Evolutionary conservation across 2,888 invertebrate genomes (phyloP), one percentile per base, ranked within the genome.

Genomic region (Alcis repandata): DNA sequence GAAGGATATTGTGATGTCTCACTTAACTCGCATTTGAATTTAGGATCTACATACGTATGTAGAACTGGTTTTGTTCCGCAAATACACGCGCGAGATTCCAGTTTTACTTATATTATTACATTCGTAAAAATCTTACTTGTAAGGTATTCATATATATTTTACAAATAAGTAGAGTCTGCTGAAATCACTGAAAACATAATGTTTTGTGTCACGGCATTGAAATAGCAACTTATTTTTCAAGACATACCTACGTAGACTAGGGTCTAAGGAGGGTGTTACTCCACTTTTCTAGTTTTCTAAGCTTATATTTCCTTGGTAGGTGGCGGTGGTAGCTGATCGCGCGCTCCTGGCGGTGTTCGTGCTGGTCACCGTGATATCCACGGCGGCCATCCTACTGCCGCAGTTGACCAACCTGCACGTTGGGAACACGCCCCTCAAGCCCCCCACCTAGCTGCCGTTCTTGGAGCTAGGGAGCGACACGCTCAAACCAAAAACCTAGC

Each of bases 291-390:
- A 27, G 27, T 27, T 2, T 27, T 27, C 27, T 27, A 27, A 27
- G 6, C 27, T 4, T 27, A 27, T 27, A 27, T 27, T 6, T 6
- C 27, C 27, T 27, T 27, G 6, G 27, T 6, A 92, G 91, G 94
- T 97, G 67, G 97, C 98, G 0, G 95, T 98, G 58, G 97, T 98
- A 13, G 95, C 97, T 66, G 98, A 98, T 85, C 94, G 96, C 41
- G 95, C 97, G 3, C 93, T 97, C 0, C 94, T 97, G 15, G 96
- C 95, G 64, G 94, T 96, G 20, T 97, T 97, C 86, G 95, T 97
- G 67, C 90, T 97, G 67, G 95, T 96, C 60, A 97, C 97, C 9
- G 94, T 95, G 53, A 95, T 97, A 71, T 95, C 97, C n/a, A 97
- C 97, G 0, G 95, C 96, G 1, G 96, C 96, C 70, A 97, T 97